Percentiles rank a stretch among this genome's conserved stretches.
Evolutionary conservation across 2,797 vertebrate species (phyloP).

Genomic region (Hoplostethus atlanticus): DNA sequence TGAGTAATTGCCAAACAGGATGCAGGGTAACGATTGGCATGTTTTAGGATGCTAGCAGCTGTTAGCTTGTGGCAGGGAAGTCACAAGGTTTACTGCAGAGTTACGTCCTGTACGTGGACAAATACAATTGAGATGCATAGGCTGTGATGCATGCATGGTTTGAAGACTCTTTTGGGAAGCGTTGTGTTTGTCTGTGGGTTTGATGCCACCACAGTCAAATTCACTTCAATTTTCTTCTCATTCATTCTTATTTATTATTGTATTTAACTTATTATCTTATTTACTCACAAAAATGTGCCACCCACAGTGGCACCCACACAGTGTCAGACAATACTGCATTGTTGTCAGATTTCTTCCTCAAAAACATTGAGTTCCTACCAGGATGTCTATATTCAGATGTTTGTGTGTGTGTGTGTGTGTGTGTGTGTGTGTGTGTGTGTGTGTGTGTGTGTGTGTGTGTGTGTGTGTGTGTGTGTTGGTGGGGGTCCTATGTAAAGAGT

Average conservation of each 20-base stretch:
- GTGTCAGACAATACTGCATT: slow-evolving; percentile 29
- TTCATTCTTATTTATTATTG: too few species aligned
- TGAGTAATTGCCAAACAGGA: neutral
- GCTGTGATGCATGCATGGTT: too few species aligned
- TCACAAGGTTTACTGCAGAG: too few species aligned
- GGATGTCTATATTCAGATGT: slow-evolving; percentile 28
- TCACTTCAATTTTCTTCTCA: neutral
- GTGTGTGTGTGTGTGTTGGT: slow-evolving; percentile 1
- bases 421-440: neutral
- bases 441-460: neutral
- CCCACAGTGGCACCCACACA: slow-evolving; percentile 11
- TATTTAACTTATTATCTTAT: too few species aligned
- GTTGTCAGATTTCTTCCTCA: slow-evolving; percentile 25
- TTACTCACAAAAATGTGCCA: too few species aligned
- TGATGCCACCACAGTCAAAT: too few species aligned
- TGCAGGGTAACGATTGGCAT: neutral
- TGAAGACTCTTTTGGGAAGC: too few species aligned
- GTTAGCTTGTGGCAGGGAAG: neutral
- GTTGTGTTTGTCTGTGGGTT: too few species aligned
- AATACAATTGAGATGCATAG: neutral
- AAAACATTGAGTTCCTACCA: slow-evolving; percentile 40
- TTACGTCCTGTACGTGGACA: too few species aligned
- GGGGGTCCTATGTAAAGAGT: neutral
- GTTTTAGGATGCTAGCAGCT: neutral
- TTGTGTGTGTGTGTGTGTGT: neutral